Conservation (phyloP, 2,888 invertebrate species). For the Stenodema calcarata region DNA sequence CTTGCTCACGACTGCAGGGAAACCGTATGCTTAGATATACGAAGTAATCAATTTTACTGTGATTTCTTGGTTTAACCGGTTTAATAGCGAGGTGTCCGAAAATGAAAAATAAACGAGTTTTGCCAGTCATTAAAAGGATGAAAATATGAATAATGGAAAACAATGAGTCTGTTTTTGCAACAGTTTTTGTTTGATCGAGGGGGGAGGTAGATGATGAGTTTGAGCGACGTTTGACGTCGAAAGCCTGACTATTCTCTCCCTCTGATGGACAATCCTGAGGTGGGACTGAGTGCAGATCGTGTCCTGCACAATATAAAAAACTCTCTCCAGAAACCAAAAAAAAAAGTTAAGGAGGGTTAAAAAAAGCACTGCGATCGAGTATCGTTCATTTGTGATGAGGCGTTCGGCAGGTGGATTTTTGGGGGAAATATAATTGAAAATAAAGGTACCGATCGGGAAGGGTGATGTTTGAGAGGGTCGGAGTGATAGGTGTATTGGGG, state of each 20-base stretch:
- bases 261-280: neutral
- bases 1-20: too few relatives aligned
- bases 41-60: too few relatives aligned
- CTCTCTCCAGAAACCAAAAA: neutral
- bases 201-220: neutral
- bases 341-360: neutral
- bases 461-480: neutral
- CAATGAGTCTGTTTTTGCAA: too few relatives aligned
- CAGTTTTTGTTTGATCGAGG: neutral
- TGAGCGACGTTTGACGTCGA: neutral
- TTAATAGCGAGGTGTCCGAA: too few relatives aligned
- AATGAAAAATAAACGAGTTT: too few relatives aligned
- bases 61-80: too few relatives aligned
- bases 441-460: neutral
- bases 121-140: too few relatives aligned
- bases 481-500: neutral
- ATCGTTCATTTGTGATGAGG: constrained; percentile 2
- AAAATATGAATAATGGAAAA: too few relatives aligned
- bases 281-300: neutral
- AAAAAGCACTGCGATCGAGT: neutral
- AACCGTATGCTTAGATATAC: too few relatives aligned
- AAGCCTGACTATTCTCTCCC: neutral
- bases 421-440: neutral
- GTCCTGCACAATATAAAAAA: neutral
- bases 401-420: neutral